Evolutionary conservation across 2,888 invertebrate species (phyloP).

Genomic region (Pristionchus japonicus): DNA sequence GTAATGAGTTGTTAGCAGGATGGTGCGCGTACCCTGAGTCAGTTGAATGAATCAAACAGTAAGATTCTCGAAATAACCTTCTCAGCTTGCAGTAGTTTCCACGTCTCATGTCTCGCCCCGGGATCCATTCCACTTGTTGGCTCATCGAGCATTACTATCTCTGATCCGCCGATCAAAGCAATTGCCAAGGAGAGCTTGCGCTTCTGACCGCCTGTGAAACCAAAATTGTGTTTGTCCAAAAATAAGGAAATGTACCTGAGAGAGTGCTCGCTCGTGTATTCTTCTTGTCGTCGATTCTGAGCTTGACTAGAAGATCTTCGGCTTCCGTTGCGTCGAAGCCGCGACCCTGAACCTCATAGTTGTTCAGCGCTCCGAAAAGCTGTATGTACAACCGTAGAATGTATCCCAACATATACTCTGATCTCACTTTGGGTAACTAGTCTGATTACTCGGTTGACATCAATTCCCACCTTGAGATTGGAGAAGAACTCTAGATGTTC

Average conservation of each 20-base stretch:
- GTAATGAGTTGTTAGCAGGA: conserved; percentile 88
- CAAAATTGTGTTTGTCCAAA: not conserved
- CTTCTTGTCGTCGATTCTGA: conserved; percentile 83
- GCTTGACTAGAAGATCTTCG: conserved; percentile 81
- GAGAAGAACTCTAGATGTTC: conserved; percentile 89
- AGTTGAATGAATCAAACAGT: not conserved
- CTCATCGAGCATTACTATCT: conserved; percentile 75
- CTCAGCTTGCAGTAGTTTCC: conserved; percentile 84
- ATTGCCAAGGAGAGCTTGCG: conserved; percentile 85
- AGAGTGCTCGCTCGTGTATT: conserved; percentile 79
- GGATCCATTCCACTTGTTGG: conserved; percentile 79
- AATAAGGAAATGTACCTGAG: not conserved
- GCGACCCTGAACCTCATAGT: conserved; percentile 77
- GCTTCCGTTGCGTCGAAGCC: conserved; percentile 81
- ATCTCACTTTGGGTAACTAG: too few relatives aligned
- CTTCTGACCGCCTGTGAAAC: conserved; percentile 84
- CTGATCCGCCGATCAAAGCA: conserved; percentile 85
- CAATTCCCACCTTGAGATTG: conserved; percentile 75
- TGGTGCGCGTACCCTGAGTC: conserved; percentile 79
- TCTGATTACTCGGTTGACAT: too few relatives aligned
- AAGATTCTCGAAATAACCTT: conserved; percentile 71
- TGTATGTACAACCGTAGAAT: too few relatives aligned
- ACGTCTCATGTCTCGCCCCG: conserved; percentile 80
- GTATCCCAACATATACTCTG: too few relatives aligned
- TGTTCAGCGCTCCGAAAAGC: too few relatives aligned